Conservation (phyloP, 2,113 vertebrate genomes). For the Gallinago media region DNA sequence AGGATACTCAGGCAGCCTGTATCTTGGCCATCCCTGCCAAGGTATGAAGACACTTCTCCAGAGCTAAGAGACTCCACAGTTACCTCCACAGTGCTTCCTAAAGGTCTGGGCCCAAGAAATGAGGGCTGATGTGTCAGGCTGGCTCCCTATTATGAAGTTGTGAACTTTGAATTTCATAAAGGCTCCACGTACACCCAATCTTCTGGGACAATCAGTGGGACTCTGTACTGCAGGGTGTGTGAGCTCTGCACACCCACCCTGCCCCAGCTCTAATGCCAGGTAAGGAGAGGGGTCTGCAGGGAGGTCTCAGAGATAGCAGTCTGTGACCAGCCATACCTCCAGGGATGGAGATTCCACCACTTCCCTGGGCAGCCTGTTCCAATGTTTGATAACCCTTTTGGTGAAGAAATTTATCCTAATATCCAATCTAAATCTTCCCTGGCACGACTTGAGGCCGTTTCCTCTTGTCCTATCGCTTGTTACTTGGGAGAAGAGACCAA, state of each 20-base stretch:
- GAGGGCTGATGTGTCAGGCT: background rate
- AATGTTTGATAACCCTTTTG: too few species aligned
- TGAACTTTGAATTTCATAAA: background rate
- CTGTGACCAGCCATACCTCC: background rate
- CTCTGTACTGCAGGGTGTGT: background rate
- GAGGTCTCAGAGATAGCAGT: background rate
- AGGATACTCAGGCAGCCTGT: background rate
- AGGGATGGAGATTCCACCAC: too few species aligned
- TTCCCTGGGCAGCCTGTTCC: too few species aligned
- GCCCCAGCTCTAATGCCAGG: fast-evolving
- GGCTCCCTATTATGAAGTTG: fast-evolving
- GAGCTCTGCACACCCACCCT: background rate
- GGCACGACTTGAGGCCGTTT: too few species aligned
- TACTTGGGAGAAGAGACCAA: too few species aligned
- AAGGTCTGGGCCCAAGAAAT: background rate
- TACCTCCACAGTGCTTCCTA: background rate
- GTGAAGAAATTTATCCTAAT: too few species aligned
- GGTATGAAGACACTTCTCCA: background rate
- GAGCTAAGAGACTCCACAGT: background rate
- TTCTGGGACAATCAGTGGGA: fast-evolving
- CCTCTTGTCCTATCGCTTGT: too few species aligned
- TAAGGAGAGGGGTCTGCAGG: background rate
- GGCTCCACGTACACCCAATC: fast-evolving
- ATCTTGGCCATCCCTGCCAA: background rate
- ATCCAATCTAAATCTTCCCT: too few species aligned